These are phyloP conservation scores for Chamaetylas fuelleborni DNA, from an alignment of 2,113 vertebrate species.

Conservation along the genomic window DNA sequence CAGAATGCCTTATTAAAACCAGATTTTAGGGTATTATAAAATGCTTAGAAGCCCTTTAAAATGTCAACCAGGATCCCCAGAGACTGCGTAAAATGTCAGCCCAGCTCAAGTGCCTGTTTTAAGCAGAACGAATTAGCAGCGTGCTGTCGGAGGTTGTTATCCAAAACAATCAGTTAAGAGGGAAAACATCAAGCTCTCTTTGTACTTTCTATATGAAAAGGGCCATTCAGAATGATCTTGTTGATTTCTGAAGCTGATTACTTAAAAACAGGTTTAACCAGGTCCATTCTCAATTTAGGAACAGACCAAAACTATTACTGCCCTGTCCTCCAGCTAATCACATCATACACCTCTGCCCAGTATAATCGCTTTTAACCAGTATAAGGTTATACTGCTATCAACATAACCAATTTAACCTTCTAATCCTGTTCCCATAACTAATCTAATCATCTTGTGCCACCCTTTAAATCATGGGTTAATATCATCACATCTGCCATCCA, in stretches of 20 bases:
- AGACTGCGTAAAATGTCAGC: conserved; percentile 96
- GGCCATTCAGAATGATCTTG: conserved; percentile 68
- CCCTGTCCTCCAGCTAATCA: conserved; percentile 41
- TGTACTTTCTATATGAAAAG: conserved; percentile 74
- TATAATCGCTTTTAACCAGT: conserved; percentile 52
- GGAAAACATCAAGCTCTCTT: conserved; percentile 75
- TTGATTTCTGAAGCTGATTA: conserved; percentile 65
- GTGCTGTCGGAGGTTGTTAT: conserved; percentile 87
- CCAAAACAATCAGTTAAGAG: conserved; percentile 91
- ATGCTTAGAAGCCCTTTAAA: conserved; percentile 99
- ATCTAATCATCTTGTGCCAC: conserved; percentile 45
- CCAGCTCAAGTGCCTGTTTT: conserved; percentile 91
- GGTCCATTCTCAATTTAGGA: conserved; percentile 44
- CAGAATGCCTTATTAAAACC: conserved; percentile 95
- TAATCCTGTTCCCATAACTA: conserved; percentile 59
- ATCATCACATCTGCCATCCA: conserved; percentile 21
- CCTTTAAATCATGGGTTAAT: conserved; percentile 56
- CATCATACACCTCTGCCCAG: conserved; percentile 55
- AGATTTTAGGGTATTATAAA: conserved; percentile 98
- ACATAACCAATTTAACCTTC: conserved; percentile 56
- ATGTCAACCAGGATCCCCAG: conserved; percentile 96
- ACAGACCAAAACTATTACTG: conserved; percentile 62
- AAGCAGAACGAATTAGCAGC: conserved; percentile 97
- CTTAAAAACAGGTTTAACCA: conserved; percentile 59
- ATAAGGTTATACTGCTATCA: conserved; percentile 41